Evolutionary conservation across 2,888 invertebrate genomes (phyloP).

Genomic region (Cetonia aurata): DNA sequence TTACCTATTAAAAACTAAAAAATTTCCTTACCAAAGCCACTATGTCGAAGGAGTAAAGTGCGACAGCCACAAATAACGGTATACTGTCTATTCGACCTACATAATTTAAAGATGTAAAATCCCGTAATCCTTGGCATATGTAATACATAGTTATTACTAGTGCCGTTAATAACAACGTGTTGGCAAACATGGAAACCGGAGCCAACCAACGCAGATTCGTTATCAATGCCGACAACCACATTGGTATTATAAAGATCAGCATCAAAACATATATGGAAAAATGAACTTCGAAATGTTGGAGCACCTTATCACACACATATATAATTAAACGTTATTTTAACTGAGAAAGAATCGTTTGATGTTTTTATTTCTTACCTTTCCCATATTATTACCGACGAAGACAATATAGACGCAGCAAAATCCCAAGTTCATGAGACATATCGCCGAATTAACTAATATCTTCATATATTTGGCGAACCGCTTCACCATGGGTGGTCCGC

Average conservation of each 20-base stretch:
- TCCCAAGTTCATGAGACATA: slow-evolving; percentile 95
- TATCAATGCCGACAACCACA: slow-evolving; percentile 80
- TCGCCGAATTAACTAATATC: slow-evolving; percentile 83
- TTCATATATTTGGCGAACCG: slow-evolving; percentile 75
- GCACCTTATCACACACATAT: slow-evolving; percentile 69
- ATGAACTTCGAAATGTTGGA: slow-evolving; percentile 74
- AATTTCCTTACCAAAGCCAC: slow-evolving; percentile 79
- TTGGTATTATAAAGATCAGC: slow-evolving; percentile 79
- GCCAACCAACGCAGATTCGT: slow-evolving; percentile 83
- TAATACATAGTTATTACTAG: slow-evolving; percentile 84
- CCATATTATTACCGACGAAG: slow-evolving; percentile 89
- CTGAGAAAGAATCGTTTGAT: not conserved
- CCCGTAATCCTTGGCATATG: slow-evolving; percentile 79
- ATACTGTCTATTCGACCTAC: slow-evolving; percentile 73
- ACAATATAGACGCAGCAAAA: slow-evolving; percentile 98
- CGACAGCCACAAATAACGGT: slow-evolving; percentile 95
- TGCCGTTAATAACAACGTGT: slow-evolving; percentile 81
- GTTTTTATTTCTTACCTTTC: slow-evolving; percentile 59
- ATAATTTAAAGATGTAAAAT: slow-evolving; percentile 71
- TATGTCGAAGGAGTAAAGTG: slow-evolving; percentile 96
- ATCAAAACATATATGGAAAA: slow-evolving; percentile 80
- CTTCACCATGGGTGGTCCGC: slow-evolving; percentile 76
- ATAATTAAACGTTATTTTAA: not conserved
- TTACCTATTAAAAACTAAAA: not conserved
- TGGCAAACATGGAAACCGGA: slow-evolving; percentile 83